Base-by-base conservation (phyloP, 2,888 invertebrate species). In the Spilarctia lutea region DNA sequence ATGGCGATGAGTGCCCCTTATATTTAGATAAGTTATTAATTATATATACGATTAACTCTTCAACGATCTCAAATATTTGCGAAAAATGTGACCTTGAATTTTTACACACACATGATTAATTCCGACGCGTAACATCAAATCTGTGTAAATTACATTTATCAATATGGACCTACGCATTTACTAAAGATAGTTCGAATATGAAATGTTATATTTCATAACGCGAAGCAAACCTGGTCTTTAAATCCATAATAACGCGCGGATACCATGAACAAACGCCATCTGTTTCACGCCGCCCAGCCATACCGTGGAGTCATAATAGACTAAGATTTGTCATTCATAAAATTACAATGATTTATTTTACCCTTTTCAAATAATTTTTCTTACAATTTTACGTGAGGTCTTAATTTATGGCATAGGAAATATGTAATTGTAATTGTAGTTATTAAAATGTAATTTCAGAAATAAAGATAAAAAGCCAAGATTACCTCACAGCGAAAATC, bases 321-420 rank as follows among this genome's bases (percentile, higher is more conserved):
- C 90, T 89, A 90, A 85, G 89, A 90, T 92, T 92, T 91, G 91
- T 93, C 93, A 94, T 93, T 92, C 91, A 92, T 91, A 88, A 90
- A 92, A 90, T 90, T 87, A 87, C 87, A 87, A 89, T 84, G 77
- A 83, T 84, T 79, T 83, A 88, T 86, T 83, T 63, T 33, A 39
- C 39, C 18, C 30, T 65, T 42, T 52, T 72, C 20, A 65, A 70
- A 70, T 16, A 10, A 39, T 39, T 60, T 60, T 1, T 3, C 13
- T 35, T n/a, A 13, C 24, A 56, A n/a, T 56, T 33, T 52, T n/a
- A 52, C 2, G 24, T 33, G 7, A 52, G 8, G 16, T 18, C 33
- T 52, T 35, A 10, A 33, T 27, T 70, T 20, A 35, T 42, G 24
- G 42, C 27, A 67, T 6, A 27, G 27, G 11, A 60, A 60, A 60